Conservation (phyloP, 2,797 vertebrate species). For the Spinus pinus region DNA sequence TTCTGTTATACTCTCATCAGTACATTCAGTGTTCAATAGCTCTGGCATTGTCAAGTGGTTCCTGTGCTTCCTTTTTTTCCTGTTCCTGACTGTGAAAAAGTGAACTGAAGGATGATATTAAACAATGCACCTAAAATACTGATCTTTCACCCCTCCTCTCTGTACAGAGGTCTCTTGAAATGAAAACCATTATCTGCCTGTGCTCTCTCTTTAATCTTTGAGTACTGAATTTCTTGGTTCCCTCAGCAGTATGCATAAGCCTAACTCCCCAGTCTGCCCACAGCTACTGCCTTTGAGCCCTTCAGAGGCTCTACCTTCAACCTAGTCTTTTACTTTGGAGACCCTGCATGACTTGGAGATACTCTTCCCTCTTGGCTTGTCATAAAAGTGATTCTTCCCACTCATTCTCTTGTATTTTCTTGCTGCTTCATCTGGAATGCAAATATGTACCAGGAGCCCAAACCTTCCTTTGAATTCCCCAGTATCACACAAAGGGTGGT, state of each 20-base stretch:
- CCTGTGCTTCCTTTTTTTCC: neutral
- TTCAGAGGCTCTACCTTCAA: conserved; percentile 22
- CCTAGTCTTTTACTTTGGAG: conserved; percentile 3
- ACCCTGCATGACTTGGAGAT: neutral
- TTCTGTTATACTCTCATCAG: neutral
- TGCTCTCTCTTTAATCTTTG: neutral
- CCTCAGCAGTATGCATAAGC: neutral
- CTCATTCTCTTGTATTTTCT: conserved; percentile 28
- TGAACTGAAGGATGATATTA: neutral
- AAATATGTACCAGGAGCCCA: conserved; percentile 7
- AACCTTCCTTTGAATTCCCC: neutral
- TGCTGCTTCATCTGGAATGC: conserved; percentile 33
- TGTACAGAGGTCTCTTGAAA: neutral
- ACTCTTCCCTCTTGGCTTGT: conserved; percentile 45
- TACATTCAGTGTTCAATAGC: neutral
- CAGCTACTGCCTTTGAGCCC: neutral
- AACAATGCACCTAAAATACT: neutral
- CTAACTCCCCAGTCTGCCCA: neutral
- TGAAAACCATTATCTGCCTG: neutral
- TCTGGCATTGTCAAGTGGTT: neutral
- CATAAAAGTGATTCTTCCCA: conserved; percentile 55
- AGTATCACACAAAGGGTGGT: neutral
- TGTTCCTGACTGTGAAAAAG: neutral
- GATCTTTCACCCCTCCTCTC: neutral
- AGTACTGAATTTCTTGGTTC: neutral